Evolutionary conservation across 2,888 invertebrate species (phyloP).

Genomic region (Drosophila mimetica): DNA sequence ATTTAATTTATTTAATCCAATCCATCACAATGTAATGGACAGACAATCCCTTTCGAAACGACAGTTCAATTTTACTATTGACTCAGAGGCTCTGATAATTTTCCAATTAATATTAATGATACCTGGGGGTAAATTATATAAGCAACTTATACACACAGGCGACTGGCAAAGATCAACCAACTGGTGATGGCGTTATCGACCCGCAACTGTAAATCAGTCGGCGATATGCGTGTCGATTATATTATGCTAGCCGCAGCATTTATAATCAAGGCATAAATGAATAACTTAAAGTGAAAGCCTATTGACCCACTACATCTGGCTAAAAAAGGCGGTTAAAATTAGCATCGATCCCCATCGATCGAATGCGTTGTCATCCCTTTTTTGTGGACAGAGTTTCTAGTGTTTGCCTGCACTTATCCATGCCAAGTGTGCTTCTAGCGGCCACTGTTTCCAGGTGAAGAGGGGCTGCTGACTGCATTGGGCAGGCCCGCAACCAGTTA

Average conservation of each 20-base stretch:
- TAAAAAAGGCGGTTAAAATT: background rate
- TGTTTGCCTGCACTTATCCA: slow-evolving; percentile 36
- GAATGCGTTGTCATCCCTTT: slow-evolving; percentile 14
- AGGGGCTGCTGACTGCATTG: slow-evolving; percentile 40
- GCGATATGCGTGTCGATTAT: slow-evolving; percentile 29
- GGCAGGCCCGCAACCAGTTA: slow-evolving; percentile 17
- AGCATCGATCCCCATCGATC: background rate
- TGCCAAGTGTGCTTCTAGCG: slow-evolving; percentile 5
- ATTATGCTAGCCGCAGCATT: slow-evolving; percentile 7
- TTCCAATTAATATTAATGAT: slow-evolving; percentile 41
- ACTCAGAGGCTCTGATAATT: slow-evolving; percentile 12
- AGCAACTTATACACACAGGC: slow-evolving; percentile 8
- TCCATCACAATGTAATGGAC: background rate
- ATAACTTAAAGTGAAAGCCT: slow-evolving; percentile 58
- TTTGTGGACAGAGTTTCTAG: slow-evolving; percentile 15
- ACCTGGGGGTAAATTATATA: slow-evolving; percentile 22
- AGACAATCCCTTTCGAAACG: slow-evolving; percentile 25
- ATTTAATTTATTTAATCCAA: slow-evolving; percentile 19
- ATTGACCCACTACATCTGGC: slow-evolving; percentile 13
- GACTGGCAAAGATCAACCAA: slow-evolving; percentile 7
- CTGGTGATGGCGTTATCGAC: slow-evolving; percentile 10
- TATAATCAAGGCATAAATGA: slow-evolving; percentile 46
- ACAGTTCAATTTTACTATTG: slow-evolving; percentile 9
- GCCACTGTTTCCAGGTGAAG: too few species aligned
- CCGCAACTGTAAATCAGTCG: slow-evolving; percentile 35